Evolutionary conservation across 2,888 invertebrate genomes (phyloP).

Genomic region (Phortica magna): DNA sequence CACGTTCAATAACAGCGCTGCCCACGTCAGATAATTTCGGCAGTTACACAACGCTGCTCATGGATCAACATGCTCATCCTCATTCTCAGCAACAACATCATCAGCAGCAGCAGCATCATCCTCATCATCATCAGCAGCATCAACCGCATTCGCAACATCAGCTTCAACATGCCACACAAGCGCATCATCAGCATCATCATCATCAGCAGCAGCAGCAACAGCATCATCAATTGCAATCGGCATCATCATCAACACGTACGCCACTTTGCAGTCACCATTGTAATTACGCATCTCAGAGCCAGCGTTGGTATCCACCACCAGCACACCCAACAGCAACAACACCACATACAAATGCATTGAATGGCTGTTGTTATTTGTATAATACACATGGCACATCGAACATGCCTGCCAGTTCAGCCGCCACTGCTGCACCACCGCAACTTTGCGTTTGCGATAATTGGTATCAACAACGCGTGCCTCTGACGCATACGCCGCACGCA

Average conservation of each 20-base stretch:
- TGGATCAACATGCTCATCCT: slow-evolving; percentile 58
- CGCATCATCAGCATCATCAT: slow-evolving; percentile 38
- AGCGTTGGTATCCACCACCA: slow-evolving; percentile 42
- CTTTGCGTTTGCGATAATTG: slow-evolving; percentile 68
- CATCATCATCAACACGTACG: slow-evolving; percentile 41
- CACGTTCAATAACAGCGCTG: slow-evolving; percentile 62
- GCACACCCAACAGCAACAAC: slow-evolving; percentile 38
- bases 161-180: slow-evolving; percentile 46
- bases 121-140: slow-evolving; percentile 32
- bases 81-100: slow-evolving; percentile 47
- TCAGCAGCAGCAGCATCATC: slow-evolving; percentile 36
- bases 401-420: neutral
- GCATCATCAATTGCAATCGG: slow-evolving; percentile 30
- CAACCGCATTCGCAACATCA: slow-evolving; percentile 41
- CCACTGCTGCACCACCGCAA: slow-evolving; percentile 41
- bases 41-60: slow-evolving; percentile 67
- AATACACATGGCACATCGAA: slow-evolving; percentile 53
- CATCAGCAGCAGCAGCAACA: slow-evolving; percentile 33
- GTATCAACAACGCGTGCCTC: slow-evolving; percentile 56
- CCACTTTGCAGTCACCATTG: slow-evolving; percentile 56
- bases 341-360: slow-evolving; percentile 37
- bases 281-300: slow-evolving; percentile 29
- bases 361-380: slow-evolving; percentile 67
- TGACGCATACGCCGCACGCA: neutral
- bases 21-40: slow-evolving; percentile 64